phyloP scores from a whole-genome alignment of 2,113 vertebrate species.

The Chunga burmeisteri region DNA sequence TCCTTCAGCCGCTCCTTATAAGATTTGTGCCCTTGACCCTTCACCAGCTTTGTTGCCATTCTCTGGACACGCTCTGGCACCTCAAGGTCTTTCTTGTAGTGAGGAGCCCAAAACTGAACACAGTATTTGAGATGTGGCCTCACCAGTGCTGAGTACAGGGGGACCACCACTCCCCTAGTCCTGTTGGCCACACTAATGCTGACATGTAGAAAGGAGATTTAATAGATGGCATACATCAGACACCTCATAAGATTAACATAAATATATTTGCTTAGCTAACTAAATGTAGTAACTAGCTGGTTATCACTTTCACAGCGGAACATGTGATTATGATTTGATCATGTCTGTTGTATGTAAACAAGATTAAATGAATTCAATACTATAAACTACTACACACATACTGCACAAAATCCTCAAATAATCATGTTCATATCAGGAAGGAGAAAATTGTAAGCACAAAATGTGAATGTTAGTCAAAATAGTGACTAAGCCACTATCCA shows the following conservation, averaged over 20 bases:
- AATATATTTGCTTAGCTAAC: background rate
- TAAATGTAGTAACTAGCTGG: background rate
- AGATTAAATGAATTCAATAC: background rate
- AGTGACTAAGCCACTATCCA: background rate
- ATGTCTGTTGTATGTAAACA: background rate
- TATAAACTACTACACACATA: background rate
- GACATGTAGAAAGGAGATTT: background rate
- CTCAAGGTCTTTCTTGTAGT: no score
- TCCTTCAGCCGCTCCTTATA: no score
- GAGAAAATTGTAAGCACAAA: background rate
- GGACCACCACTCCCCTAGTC: no score
- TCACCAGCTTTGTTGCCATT: no score
- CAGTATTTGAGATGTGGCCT: no score
- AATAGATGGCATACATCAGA: background rate
- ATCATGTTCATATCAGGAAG: background rate
- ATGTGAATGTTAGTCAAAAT: background rate
- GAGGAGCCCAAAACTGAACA: no score
- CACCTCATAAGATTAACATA: background rate
- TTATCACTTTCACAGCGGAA: background rate
- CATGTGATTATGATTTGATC: background rate
- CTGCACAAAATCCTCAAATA: background rate
- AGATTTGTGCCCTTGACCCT: no score
- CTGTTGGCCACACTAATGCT: no score
- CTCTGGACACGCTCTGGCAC: no score
- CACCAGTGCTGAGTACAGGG: no score